Conservation (phyloP, 2,888 invertebrate species). For the Chrysodeixis includens region DNA sequence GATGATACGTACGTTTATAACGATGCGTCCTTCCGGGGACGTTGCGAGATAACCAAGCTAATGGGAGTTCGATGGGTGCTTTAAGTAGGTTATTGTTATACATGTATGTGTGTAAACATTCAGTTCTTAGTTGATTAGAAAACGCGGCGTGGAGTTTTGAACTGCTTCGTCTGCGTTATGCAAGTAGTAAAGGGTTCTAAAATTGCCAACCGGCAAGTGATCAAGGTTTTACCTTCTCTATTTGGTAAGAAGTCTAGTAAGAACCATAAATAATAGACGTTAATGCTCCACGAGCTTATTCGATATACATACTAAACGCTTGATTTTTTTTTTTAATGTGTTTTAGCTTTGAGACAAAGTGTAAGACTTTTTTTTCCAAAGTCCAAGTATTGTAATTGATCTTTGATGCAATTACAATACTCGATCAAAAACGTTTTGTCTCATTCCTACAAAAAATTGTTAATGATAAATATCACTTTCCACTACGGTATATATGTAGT, state of each 20-base stretch:
- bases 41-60: conserved; percentile 50
- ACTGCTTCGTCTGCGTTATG: background rate
- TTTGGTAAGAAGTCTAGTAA: no score
- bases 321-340: no score
- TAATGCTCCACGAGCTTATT: no score
- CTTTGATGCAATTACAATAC: no score
- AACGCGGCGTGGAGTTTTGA: background rate
- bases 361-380: no score
- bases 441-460: conserved; percentile 21
- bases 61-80: conserved; percentile 50
- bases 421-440: no score
- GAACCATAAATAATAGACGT: no score
- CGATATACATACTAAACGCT: no score
- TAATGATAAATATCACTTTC: conserved; percentile 25
- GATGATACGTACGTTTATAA: conserved; percentile 41
- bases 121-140: conserved; percentile 30
- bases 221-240: no score
- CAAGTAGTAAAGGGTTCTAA: background rate
- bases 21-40: conserved; percentile 44
- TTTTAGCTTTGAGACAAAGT: no score
- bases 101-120: conserved; percentile 34
- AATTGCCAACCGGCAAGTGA: background rate
- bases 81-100: conserved; percentile 51
- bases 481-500: conserved; percentile 13
- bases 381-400: no score